A percentile compares a stretch with the other conserved stretches of the same genome.
Conservation (phyloP, 2,113 vertebrate genomes). For the Capreolus pygargus region DNA sequence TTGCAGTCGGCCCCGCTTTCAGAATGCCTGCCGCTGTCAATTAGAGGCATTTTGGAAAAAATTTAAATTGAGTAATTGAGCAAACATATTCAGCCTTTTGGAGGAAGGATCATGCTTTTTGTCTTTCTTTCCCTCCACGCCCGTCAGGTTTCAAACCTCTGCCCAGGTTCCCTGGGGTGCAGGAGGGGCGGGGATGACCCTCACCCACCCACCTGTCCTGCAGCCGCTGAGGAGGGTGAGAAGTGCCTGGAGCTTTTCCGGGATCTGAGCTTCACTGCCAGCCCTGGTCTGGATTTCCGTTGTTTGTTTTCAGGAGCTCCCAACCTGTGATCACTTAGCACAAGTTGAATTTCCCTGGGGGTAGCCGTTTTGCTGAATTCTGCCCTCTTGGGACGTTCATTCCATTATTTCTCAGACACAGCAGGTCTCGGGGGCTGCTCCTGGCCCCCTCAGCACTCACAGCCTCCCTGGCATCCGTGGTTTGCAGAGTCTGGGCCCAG, state of each 20-base stretch:
- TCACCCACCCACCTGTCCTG: neutral
- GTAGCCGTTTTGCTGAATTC: neutral
- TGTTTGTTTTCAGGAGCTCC: neutral
- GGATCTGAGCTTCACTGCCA: neutral
- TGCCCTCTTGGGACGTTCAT: neutral
- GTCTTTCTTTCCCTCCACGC: neutral
- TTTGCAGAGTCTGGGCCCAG: neutral
- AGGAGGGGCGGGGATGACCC: neutral
- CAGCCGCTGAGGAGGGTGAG: rapidly evolving
- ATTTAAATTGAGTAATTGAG: neutral
- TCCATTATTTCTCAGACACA: neutral
- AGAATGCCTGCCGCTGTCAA: neutral
- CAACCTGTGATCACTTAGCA: neutral
- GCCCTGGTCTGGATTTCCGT: neutral
- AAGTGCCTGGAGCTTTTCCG: neutral
- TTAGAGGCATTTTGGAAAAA: neutral
- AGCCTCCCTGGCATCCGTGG: neutral
- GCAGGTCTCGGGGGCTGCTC: neutral
- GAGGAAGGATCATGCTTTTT: neutral
- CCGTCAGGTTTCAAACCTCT: no score
- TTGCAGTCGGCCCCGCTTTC: neutral
- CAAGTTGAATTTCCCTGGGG: neutral
- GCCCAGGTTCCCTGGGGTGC: rapidly evolving
- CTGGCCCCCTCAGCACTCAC: neutral
- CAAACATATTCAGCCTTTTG: neutral